Base-by-base conservation (phyloP, 2,113 vertebrate genomes). In the Crypturellus undulatus region DNA sequence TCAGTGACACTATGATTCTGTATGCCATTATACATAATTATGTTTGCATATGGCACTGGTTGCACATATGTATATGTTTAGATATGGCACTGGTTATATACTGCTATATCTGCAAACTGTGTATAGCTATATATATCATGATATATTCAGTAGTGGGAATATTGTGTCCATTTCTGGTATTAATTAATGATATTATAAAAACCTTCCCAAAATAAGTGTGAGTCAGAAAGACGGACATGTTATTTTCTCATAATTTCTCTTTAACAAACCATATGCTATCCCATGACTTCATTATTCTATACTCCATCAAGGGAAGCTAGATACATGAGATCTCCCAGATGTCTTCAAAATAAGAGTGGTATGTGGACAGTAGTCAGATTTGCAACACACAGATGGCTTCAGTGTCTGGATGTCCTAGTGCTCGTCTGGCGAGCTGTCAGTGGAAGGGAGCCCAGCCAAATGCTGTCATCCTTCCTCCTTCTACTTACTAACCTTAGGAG, bases 41-140 rank as follows among this genome's bases (percentile, higher is more conserved):
- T 34, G 34, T 60, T 58, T 36, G 4, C 3, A 6, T 20, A 28
- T 14, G 47, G 8, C 2, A 12, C 12, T 75, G 28, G 18, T 36
- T n/a, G 54, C 28, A 58, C 30, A 58, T 32, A 28, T 16, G 30
- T 60, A 10, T 67, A 10, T 42, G 34, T 59, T 73, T n/a, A 5
- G 3, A 6, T 14, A 28, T 20, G 60, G 9, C 1, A 12, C 15
- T 79, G n/a, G 15, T 42, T 30, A 28, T 12, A 28, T 1, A 3
- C 2, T 62, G 26, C 4, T 69, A 4, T 45, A 13, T 36, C 59
- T 65, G 43, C 3, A 0, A 60, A 12, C 34, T 21, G 4, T 13
- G 2, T 42, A 14, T 42, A 18, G 11, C 26, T 69, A n/a, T 58
- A 16, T 7, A 30, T 26, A 19, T 21, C 25, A 30, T 10, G 25